Evolutionary conservation across 2,888 invertebrate species (phyloP), one percentile per base, ranked within the genome.

Genomic region (Ormia ochracea): DNA sequence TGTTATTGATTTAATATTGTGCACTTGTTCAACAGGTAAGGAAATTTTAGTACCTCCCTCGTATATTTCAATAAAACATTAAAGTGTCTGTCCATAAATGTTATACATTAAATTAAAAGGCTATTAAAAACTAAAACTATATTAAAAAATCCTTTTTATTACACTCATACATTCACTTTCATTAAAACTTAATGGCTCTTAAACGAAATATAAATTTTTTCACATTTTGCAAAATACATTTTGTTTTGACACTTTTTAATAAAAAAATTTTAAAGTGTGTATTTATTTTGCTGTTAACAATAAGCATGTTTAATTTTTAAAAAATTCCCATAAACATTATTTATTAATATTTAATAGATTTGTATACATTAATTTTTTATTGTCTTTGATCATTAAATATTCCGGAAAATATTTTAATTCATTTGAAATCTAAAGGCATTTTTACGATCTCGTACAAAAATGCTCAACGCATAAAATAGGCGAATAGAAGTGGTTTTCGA

Each of bases 321-420:
- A 2, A 36, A 69, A 56, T 63, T 63, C 68, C 48, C 76, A 69
- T 63, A 69, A 65, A 68, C 19, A 43, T 36, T 66, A 58, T 75
- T 75, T 75, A 78, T 78, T 61, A 74, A 36, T 63, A 70, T 74
- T 79, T 65, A 65, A 74, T 69, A 73, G 74, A 36, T 50, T 14
- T 21, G 7, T 52, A 38, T 38, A 14, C 21, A 10, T 54, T n/a
- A 31, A 12, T 19, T 31, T 56, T 38, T 69, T 63, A 21, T 69
- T 7, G 56, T n/a, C 65, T 66, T 66, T 66, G 26, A 50, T 23
- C 52, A 48, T 65, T n/a, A 21, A 50, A 45, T 41, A 19, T 33
- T 21, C 17, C 45, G 14, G 38, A 38, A 17, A 52, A 9, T 21
- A n/a, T 70, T 58, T 31, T 65, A 5, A 19, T 63, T 31, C 9